phyloP scores from a whole-genome alignment of 2,113 vertebrate species.

The Hippoglossus stenolepis region DNA sequence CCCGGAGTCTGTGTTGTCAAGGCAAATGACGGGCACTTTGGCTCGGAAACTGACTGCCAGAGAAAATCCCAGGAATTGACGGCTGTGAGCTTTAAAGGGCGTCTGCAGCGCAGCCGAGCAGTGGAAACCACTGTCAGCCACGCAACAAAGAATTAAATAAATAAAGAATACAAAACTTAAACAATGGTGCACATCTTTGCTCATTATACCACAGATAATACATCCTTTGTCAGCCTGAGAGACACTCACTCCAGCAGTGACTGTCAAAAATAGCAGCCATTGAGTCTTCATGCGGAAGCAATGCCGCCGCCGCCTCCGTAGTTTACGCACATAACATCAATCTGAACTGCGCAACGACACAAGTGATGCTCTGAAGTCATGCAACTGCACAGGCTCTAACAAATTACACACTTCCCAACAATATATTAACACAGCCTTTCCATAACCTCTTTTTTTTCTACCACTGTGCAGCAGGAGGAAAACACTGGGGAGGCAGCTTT shows the following conservation, averaged over 20 bases:
- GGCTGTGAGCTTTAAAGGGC: background rate
- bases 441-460: conserved; percentile 14
- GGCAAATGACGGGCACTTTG: conserved; percentile 61
- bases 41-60: conserved; percentile 62
- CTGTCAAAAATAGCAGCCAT: conserved; percentile 56
- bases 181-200: conserved; percentile 46
- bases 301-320: conserved; percentile 21
- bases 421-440: conserved; percentile 12
- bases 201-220: conserved; percentile 46
- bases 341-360: conserved; percentile 31
- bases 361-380: conserved; percentile 42
- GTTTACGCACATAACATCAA: conserved; percentile 48
- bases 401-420: conserved; percentile 20
- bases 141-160: conserved; percentile 14
- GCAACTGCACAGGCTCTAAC: conserved; percentile 32
- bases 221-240: conserved; percentile 48
- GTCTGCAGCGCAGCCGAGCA: background rate
- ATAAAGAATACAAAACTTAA: conserved; percentile 22
- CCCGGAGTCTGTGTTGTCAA: conserved; percentile 39
- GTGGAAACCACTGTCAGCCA: conserved; percentile 42
- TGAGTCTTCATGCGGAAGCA: conserved; percentile 39
- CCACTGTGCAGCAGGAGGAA: background rate
- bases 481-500: conserved; percentile 14
- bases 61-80: conserved; percentile 54
- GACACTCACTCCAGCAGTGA: conserved; percentile 27